phyloP scores from a whole-genome alignment of 2,113 vertebrate species.

The Zosterops borbonicus region DNA sequence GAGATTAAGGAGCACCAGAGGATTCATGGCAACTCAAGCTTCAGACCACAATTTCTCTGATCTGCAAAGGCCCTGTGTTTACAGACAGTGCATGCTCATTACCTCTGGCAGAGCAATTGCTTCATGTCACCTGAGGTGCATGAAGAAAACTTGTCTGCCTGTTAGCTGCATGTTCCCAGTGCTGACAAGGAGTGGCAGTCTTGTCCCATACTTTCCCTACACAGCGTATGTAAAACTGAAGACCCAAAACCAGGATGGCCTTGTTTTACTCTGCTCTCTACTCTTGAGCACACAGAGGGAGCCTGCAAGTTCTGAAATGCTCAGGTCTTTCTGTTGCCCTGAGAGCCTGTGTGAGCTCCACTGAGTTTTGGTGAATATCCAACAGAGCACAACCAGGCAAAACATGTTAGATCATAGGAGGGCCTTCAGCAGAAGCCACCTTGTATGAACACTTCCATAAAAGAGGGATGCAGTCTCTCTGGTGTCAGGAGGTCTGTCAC shows the following conservation, averaged over 20 bases:
- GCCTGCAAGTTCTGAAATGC: neutral
- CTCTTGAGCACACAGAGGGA: neutral
- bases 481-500: neutral
- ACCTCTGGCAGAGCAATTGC: neutral
- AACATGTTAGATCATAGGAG: neutral
- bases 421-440: neutral
- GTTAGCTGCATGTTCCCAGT: neutral
- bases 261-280: neutral
- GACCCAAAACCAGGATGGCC: neutral
- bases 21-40: neutral
- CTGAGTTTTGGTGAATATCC: neutral
- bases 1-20: neutral
- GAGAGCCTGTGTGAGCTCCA: neutral
- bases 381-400: neutral
- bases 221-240: neutral
- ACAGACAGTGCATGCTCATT: accelerated
- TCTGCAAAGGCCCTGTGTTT: neutral
- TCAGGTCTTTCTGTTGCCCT: neutral
- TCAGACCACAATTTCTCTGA: neutral
- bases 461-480: neutral
- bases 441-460: neutral
- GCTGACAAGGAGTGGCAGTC: conserved; percentile 21
- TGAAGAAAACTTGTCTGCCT: neutral
- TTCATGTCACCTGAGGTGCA: neutral
- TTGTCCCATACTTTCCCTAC: neutral